A percentile compares a stretch with the other conserved stretches of the same genome.
These are phyloP conservation scores for Athalia circularis DNA, from an alignment of 2,888 invertebrate genomes.

Conservation along the genomic window DNA sequence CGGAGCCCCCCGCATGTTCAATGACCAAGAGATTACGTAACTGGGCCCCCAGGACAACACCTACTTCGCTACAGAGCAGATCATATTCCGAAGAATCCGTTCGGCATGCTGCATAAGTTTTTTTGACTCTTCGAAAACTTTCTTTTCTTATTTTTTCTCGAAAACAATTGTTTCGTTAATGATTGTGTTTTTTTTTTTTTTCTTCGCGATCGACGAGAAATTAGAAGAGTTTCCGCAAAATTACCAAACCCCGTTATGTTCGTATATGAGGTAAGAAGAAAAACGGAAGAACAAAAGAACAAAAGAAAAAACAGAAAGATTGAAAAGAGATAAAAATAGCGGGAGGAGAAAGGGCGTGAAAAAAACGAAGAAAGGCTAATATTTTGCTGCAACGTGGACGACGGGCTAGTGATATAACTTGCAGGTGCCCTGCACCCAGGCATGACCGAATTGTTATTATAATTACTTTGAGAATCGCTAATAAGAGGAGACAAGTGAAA, in stretches of 20 bases:
- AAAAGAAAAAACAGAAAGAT: neutral
- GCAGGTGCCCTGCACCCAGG: constrained; percentile 14
- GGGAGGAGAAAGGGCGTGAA: neutral
- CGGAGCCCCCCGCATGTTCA: neutral
- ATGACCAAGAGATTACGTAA: neutral
- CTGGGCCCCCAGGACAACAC: neutral
- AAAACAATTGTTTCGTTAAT: too few relatives aligned
- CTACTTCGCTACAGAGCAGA: neutral
- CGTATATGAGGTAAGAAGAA: too few relatives aligned
- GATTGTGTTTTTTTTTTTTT: too few relatives aligned
- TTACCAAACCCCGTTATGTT: too few relatives aligned
- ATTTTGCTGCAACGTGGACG: constrained; percentile 11
- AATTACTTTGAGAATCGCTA: constrained; percentile 22
- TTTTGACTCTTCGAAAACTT: too few relatives aligned
- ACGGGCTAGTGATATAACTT: constrained; percentile 30
- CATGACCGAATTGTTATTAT: constrained; percentile 22
- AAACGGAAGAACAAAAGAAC: too few relatives aligned
- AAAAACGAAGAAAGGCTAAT: constrained; percentile 24
- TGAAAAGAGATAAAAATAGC: neutral
- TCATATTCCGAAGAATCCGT: neutral
- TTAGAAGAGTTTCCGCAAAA: too few relatives aligned
- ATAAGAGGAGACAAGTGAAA: constrained; percentile 33
- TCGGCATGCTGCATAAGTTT: neutral
- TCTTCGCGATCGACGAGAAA: too few relatives aligned
- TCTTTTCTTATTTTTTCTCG: neutral